Evolutionary conservation across 2,113 vertebrate species (phyloP).

Genomic region (Thamnaconus septentrionalis): DNA sequence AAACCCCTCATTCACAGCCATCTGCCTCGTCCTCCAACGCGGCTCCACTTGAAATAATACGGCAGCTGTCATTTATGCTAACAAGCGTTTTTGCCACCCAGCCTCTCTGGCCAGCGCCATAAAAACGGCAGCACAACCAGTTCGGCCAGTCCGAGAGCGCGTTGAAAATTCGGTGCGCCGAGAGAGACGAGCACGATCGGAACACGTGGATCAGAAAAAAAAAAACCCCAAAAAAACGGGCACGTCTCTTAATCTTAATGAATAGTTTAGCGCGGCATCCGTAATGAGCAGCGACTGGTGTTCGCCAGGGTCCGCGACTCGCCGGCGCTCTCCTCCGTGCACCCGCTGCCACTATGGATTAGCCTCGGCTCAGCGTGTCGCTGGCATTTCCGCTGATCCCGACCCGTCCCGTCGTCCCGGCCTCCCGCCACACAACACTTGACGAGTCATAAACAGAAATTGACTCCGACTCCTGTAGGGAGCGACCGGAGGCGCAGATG

Average conservation of each 20-base stretch:
- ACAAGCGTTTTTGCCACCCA: constrained; percentile 50
- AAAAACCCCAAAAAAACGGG: too few species aligned
- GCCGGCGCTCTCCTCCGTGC: constrained; percentile 57
- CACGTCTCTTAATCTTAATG: constrained; percentile 49
- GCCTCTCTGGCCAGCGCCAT: constrained; percentile 37
- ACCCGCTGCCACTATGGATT: constrained; percentile 65
- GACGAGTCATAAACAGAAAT: constrained; percentile 69
- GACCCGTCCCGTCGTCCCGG: constrained; percentile 54
- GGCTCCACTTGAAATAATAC: constrained; percentile 49
- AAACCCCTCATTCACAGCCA: constrained; percentile 13
- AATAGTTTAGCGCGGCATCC: constrained; percentile 53
- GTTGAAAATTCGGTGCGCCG: constrained; percentile 26
- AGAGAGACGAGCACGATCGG: neutral
- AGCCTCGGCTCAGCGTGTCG: constrained; percentile 58
- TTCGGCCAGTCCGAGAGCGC: constrained; percentile 52
- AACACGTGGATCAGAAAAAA: too few species aligned
- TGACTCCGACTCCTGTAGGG: constrained; percentile 69
- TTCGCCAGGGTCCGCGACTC: constrained; percentile 52
- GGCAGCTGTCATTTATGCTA: constrained; percentile 64
- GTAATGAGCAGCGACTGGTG: constrained; percentile 62
- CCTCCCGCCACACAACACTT: constrained; percentile 54
- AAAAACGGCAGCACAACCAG: neutral
- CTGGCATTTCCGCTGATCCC: constrained; percentile 64
- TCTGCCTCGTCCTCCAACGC: constrained; percentile 15
- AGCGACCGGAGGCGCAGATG: constrained; percentile 69